These are phyloP conservation scores for Anthoscopus minutus DNA, from an alignment of 2,113 vertebrate genomes.

Conservation along the genomic window DNA sequence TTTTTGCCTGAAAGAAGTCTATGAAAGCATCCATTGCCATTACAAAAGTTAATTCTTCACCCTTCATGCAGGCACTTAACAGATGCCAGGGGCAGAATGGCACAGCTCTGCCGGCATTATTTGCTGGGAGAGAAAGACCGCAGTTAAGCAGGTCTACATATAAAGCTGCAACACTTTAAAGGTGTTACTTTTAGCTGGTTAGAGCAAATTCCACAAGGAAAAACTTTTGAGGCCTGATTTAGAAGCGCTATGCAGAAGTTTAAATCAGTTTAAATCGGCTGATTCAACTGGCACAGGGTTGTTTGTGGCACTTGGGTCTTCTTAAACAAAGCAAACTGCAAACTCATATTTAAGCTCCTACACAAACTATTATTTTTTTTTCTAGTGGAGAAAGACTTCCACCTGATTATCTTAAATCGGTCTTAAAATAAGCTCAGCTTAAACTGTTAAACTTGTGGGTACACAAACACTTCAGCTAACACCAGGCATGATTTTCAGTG, in stretches of 20 bases:
- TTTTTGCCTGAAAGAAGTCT: constrained; percentile 60
- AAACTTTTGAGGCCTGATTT: background rate
- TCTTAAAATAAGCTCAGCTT: constrained; percentile 5
- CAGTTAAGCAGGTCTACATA: constrained; percentile 46
- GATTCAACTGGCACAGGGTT: background rate
- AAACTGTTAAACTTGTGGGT: background rate
- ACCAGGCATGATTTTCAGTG: background rate
- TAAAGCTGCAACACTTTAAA: constrained; percentile 58
- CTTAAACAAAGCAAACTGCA: background rate
- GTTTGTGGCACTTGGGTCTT: background rate
- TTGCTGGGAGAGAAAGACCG: background rate
- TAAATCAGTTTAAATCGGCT: background rate
- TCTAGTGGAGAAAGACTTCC: background rate
- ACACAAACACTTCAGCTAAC: background rate
- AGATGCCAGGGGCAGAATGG: constrained; percentile 70
- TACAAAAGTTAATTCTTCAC: constrained; percentile 63
- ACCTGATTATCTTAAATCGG: background rate
- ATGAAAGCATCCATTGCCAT: constrained; percentile 63
- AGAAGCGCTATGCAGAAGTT: background rate
- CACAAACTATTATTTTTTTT: background rate
- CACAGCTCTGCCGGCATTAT: constrained; percentile 59
- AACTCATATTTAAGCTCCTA: background rate
- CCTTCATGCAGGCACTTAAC: constrained; percentile 68
- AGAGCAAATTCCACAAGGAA: background rate
- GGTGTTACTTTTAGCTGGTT: constrained; percentile 37